Evolutionary conservation across 2,113 vertebrate genomes (phyloP), one percentile per base, ranked within the genome.

Genomic region (Oceanites oceanicus): DNA sequence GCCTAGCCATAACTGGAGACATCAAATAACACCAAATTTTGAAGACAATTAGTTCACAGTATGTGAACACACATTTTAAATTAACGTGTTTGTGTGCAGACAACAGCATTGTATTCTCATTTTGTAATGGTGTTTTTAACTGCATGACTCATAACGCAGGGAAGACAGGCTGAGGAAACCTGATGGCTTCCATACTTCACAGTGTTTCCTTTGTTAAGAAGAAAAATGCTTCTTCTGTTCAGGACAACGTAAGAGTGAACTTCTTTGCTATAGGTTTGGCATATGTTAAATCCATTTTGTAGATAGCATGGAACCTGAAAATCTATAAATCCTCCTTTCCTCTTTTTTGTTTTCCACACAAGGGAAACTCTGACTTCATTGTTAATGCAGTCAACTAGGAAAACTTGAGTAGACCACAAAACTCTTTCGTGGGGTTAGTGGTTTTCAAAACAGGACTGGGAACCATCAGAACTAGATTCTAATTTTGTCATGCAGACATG

Each of bases 321-420:
- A 88, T 58, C 38, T 66, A 76, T 82, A 87, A 76, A 88, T 73
- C 87, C 67, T 74, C 71, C 58, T 58, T 65, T n/a, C 30, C 58
- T 11, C 45, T 29, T 63, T 56, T 86, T 62, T 68, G 52, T 70
- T 76, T 76, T 70, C 66, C 50, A 32, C 47, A 50, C 55, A 91
- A 92, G 85, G 86, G 91, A 94, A 96, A 75, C 42, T 92, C 80
- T 97, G 95, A 96, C 95, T 80, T 96, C 94, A 94, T 1, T 80
- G 55, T 36, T 76, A 82, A 63, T 77, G 77, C 77, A 94, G 84
- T 27, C 92, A 88, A 79, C 42, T 27, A 87, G 92, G 87, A 94
- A 91, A 91, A 70, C 74, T 94, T 55, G 45, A 91, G 45, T 9
- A 91, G 86, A 92, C 94, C 94, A 87, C 87, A 92, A 88, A 94